phyloP scores from a whole-genome alignment of 2,797 vertebrate genomes.

The Bufotes viridis region DNA sequence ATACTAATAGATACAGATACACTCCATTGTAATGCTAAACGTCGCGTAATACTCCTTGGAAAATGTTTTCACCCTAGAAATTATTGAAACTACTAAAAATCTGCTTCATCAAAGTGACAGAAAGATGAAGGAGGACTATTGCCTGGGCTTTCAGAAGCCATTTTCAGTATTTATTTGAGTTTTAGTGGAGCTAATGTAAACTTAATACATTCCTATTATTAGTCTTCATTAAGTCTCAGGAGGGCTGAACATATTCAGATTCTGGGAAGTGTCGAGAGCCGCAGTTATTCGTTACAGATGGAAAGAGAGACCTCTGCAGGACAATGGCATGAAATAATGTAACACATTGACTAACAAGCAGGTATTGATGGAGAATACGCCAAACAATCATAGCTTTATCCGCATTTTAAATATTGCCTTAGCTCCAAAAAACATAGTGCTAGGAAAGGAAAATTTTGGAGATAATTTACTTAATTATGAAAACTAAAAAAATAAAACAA shows the following conservation, averaged over 20 bases:
- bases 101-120: background rate
- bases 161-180: constrained; percentile 7
- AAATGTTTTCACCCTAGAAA: background rate
- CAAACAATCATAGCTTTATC: background rate
- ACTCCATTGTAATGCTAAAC: background rate
- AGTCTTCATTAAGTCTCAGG: background rate
- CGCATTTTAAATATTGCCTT: background rate
- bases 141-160: background rate
- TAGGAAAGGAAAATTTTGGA: background rate
- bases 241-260: background rate
- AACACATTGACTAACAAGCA: background rate
- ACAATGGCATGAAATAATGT: background rate
- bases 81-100: background rate
- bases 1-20: background rate
- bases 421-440: background rate
- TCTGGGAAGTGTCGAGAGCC: background rate
- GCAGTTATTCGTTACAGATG: constrained; percentile 15
- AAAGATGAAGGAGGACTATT: background rate
- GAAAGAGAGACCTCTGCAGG: constrained; percentile 55
- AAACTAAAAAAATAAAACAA: background rate
- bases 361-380: background rate
- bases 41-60: background rate
- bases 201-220: constrained; percentile 5
- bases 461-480: too few relatives aligned
- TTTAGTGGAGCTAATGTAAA: constrained; percentile 32